These are phyloP conservation scores for Apolygus lucorum DNA, from an alignment of 1,140 invertebrate genomes.

Conservation along the genomic window DNA sequence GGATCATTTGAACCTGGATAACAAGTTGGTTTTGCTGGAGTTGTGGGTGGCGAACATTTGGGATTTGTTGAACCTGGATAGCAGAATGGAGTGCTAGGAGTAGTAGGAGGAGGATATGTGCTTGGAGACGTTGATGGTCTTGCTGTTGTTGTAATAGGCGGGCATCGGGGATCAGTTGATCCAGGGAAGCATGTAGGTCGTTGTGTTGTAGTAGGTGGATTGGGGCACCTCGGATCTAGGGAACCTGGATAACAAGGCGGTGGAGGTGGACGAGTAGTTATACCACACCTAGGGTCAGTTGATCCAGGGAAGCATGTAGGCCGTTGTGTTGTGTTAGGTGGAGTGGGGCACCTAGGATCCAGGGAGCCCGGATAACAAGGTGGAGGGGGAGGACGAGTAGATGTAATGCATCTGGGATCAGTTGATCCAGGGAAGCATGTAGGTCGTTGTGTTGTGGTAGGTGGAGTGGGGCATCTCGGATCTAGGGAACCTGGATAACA, in stretches of 20 bases:
- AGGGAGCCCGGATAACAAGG: conserved; percentile 34
- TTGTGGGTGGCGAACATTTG: conserved; percentile 34
- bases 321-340: conserved; percentile 31
- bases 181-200: no score
- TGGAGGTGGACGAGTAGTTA: no score
- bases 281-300: conserved; percentile 39
- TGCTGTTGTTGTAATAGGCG: no score
- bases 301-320: conserved; percentile 33
- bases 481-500: conserved; percentile 37
- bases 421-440: conserved; percentile 29
- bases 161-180: no score
- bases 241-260: no score
- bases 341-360: conserved; percentile 38
- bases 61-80: no score
- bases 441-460: conserved; percentile 21
- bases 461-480: conserved; percentile 37
- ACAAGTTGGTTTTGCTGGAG: conserved; percentile 20
- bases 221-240: no score
- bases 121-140: no score
- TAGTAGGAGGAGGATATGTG: no score
- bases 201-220: no score
- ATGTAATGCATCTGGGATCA: conserved; percentile 39
- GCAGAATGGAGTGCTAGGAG: no score
- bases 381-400: conserved; percentile 24
- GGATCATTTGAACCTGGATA: conserved; percentile 37